Evolutionary conservation across 2,888 invertebrate species (phyloP).

Genomic region (Lacanobia wlatinum): DNA sequence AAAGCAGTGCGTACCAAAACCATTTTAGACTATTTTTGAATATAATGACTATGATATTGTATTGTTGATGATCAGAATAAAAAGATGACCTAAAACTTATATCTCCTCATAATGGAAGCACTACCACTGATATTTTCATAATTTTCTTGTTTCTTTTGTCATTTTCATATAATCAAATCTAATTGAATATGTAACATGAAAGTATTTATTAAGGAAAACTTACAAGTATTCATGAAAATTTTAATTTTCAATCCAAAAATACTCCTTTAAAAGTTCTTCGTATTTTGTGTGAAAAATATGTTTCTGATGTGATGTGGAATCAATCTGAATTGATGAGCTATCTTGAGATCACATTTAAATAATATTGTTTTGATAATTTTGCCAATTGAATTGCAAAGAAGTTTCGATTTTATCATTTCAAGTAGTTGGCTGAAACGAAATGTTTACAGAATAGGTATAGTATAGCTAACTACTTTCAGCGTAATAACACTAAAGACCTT

Average conservation of each 20-base stretch:
- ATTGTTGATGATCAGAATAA: too few species aligned
- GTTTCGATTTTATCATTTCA: conserved; percentile 19
- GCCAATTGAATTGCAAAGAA: conserved; percentile 42
- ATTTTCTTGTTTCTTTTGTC: not conserved
- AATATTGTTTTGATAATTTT: conserved; percentile 37
- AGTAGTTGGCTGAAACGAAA: conserved; percentile 8
- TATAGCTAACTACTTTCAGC: conserved; percentile 8
- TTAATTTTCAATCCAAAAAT: conserved; percentile 8
- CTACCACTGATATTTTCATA: not conserved
- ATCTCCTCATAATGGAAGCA: not conserved
- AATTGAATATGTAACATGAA: conserved; percentile 8
- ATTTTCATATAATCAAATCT: not conserved
- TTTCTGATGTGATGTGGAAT: conserved; percentile 47
- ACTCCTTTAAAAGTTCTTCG: conserved; percentile 15
- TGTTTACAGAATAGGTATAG: not conserved
- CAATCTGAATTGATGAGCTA: conserved; percentile 50
- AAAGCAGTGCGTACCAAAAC: too few species aligned
- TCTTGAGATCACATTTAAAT: conserved; percentile 20
- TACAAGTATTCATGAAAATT: conserved; percentile 14
- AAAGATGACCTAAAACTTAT: not conserved
- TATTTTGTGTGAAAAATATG: conserved; percentile 53
- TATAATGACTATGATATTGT: too few species aligned
- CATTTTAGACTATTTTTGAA: too few species aligned
- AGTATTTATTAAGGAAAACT: not conserved
- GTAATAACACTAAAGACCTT: conserved; percentile 24